Evolutionary conservation across 1,140 invertebrate genomes (phyloP).

Genomic region (Pectinophora gossypiella): DNA sequence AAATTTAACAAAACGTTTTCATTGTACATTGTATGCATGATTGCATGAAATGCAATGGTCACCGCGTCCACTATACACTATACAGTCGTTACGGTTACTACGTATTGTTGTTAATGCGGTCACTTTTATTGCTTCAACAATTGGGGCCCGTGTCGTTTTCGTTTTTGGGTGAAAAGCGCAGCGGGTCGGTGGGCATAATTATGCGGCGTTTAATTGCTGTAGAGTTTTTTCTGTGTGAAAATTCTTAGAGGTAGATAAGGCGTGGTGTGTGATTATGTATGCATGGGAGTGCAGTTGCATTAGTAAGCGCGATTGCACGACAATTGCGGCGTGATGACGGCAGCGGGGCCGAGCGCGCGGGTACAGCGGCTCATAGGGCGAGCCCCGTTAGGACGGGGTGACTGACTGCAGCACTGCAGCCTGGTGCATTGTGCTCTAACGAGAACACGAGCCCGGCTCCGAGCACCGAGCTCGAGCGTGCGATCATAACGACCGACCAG

Average conservation of each 20-base stretch:
- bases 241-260: constrained; percentile 4
- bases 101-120: constrained; percentile 13
- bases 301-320: constrained; percentile 60
- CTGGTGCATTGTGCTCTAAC: constrained; percentile 73
- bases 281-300: constrained; percentile 46
- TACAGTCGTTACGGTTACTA: neutral
- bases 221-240: constrained; percentile 9
- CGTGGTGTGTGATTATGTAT: constrained; percentile 40
- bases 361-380: constrained; percentile 49
- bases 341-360: constrained; percentile 41
- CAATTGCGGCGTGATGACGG: constrained; percentile 59
- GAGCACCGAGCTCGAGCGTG: constrained; percentile 52
- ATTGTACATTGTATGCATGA: constrained; percentile 2
- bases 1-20: constrained; percentile 3
- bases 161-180: constrained; percentile 27
- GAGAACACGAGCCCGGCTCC: constrained; percentile 52
- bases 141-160: constrained; percentile 18
- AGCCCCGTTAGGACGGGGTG: constrained; percentile 70
- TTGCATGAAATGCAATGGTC: constrained; percentile 5
- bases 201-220: constrained; percentile 15
- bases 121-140: constrained; percentile 29
- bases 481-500: constrained; percentile 53
- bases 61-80: neutral
- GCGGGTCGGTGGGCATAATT: constrained; percentile 43
- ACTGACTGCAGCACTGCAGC: constrained; percentile 67